Evolutionary conservation across 2,888 invertebrate genomes (phyloP).

Genomic region (Tinea pellionella): DNA sequence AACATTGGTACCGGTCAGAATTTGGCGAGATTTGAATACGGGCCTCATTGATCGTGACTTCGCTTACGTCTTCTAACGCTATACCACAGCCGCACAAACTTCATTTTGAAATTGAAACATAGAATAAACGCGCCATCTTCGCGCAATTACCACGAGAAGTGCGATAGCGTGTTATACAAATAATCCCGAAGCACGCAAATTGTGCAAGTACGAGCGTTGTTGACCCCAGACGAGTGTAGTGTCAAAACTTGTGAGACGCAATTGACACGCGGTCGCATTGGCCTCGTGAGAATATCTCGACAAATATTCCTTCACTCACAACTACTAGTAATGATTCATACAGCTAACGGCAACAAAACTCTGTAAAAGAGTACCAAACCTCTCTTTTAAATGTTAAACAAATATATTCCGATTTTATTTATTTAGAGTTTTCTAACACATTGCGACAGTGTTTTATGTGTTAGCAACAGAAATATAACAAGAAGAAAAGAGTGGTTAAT

Average conservation of each 20-base stretch:
- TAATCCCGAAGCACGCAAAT: conserved; percentile 44
- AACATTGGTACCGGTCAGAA: too few species aligned
- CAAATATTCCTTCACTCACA: conserved; percentile 47
- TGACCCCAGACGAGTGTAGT: conserved; percentile 49
- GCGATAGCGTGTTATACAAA: conserved; percentile 28
- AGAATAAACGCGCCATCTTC: background rate
- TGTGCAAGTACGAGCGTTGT: conserved; percentile 31
- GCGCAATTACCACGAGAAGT: background rate
- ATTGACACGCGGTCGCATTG: conserved; percentile 44
- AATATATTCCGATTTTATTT: background rate
- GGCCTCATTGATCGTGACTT: too few species aligned
- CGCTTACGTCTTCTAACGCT: too few species aligned
- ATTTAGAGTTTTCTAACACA: too few species aligned
- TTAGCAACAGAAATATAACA: too few species aligned
- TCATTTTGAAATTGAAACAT: background rate
- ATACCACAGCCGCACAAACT: too few species aligned
- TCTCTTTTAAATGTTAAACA: background rate
- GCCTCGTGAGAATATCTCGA: conserved; percentile 63
- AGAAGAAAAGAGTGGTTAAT: too few species aligned
- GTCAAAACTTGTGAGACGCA: conserved; percentile 53
- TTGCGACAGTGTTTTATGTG: too few species aligned
- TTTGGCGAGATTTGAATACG: too few species aligned
- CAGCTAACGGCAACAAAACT: background rate
- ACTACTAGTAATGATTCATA: conserved; percentile 1
- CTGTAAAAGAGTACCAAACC: background rate